Conservation (phyloP, 2,797 vertebrate species). For the Diceros bicornis region DNA sequence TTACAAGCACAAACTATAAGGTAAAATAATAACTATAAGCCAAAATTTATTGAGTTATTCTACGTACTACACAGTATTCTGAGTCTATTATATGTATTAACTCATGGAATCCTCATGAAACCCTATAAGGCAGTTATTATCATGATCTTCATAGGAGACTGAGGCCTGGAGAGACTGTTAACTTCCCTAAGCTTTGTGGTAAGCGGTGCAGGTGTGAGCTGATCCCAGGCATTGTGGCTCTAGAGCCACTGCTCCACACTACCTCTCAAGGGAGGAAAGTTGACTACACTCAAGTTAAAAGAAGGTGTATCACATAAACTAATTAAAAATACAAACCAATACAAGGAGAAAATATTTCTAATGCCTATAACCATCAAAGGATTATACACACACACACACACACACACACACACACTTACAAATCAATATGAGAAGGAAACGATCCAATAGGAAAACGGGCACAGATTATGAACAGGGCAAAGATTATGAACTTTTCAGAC, state of each 20-base stretch:
- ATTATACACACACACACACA: not conserved
- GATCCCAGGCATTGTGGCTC: not conserved
- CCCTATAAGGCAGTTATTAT: not conserved
- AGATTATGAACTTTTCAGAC: not conserved
- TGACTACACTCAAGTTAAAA: slow-evolving; percentile 16
- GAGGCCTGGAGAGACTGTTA: not conserved
- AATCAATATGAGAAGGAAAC: slow-evolving; percentile 14
- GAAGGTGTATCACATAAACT: not conserved
- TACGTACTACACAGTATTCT: slow-evolving; percentile 28
- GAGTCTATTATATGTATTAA: not conserved
- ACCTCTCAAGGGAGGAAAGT: not conserved
- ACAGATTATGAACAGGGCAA: not conserved
- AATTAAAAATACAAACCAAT: slow-evolving; percentile 4
- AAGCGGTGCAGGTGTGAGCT: not conserved
- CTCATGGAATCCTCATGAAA: slow-evolving; percentile 13
- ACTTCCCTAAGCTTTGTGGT: not conserved
- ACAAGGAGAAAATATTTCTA: slow-evolving; percentile 55
- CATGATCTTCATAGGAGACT: not conserved
- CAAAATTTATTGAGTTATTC: slow-evolving; percentile 22
- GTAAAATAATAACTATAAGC: slow-evolving; percentile 6
- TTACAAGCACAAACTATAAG: not conserved
- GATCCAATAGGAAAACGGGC: slow-evolving; percentile 31
- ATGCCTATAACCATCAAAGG: not conserved
- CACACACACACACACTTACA: not conserved
- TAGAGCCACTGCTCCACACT: not conserved